Evolutionary conservation across 2,888 invertebrate genomes (phyloP).

Genomic region (Drosophila mayaguana): DNA sequence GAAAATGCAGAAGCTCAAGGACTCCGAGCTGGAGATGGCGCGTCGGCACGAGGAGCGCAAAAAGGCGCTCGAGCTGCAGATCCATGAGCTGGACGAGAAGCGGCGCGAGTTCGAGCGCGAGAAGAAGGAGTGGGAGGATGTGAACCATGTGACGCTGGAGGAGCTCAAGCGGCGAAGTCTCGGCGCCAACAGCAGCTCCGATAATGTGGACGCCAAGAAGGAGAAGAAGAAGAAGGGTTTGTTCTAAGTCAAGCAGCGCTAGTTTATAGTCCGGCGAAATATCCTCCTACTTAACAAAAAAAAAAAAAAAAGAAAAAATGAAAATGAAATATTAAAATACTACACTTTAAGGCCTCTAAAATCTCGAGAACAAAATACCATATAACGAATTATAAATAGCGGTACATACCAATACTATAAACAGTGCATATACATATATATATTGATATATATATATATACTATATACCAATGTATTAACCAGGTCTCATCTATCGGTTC

Average conservation of each 20-base stretch:
- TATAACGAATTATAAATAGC: slow-evolving; percentile 54
- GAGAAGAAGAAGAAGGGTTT: slow-evolving; percentile 84
- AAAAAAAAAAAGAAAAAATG: neutral
- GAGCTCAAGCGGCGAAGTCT: slow-evolving; percentile 94
- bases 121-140: slow-evolving; percentile 95
- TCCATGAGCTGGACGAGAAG: slow-evolving; percentile 96
- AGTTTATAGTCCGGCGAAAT: slow-evolving; percentile 24
- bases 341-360: slow-evolving; percentile 60
- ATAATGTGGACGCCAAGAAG: slow-evolving; percentile 82
- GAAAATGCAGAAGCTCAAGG: slow-evolving; percentile 97
- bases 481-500: slow-evolving; percentile 18
- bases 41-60: slow-evolving; percentile 93
- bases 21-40: slow-evolving; percentile 96
- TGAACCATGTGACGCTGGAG: slow-evolving; percentile 94
- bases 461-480: neutral
- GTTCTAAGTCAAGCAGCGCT: slow-evolving; percentile 76
- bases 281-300: slow-evolving; percentile 36
- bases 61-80: slow-evolving; percentile 94
- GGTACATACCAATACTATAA: slow-evolving; percentile 49
- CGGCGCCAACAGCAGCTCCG: slow-evolving; percentile 92
- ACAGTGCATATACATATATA: slow-evolving; percentile 8
- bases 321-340: neutral
- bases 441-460: slow-evolving; percentile 2
- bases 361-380: slow-evolving; percentile 75
- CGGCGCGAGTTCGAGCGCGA: slow-evolving; percentile 94